Conservation (phyloP, 2,113 vertebrate species). For the Cepphus grylle region DNA sequence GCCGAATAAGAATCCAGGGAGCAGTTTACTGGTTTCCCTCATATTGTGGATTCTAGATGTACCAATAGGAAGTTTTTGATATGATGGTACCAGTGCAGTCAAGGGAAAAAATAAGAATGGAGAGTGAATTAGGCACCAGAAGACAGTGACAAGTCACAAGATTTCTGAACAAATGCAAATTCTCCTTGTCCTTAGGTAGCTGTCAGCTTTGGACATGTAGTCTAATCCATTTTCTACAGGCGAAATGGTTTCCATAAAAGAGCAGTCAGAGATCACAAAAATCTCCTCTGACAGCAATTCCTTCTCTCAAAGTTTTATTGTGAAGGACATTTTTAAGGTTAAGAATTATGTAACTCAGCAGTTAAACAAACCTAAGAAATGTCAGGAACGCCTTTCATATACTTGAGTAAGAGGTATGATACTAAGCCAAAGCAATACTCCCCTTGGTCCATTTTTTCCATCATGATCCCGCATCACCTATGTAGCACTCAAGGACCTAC, state of each 20-base stretch:
- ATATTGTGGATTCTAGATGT: neutral
- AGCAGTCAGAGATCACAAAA: neutral
- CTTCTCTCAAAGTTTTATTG: neutral
- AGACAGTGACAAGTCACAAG: neutral
- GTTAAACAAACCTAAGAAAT: neutral
- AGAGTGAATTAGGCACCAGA: neutral
- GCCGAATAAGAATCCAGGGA: neutral
- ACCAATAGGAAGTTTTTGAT: neutral
- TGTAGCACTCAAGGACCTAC: neutral
- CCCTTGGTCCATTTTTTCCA: neutral
- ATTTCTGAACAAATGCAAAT: neutral
- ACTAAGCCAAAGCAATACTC: neutral
- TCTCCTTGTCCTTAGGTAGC: neutral
- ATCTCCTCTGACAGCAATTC: neutral
- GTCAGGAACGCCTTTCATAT: neutral
- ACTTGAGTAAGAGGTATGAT: neutral
- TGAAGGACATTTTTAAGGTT: neutral
- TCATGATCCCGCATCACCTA: accelerated
- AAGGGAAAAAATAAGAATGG: neutral
- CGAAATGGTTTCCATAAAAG: neutral
- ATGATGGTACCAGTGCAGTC: neutral
- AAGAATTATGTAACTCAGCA: neutral
- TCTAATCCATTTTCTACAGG: neutral
- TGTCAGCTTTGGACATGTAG: neutral
- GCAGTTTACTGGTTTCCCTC: neutral